Conservation (phyloP, 1,140 invertebrate genomes). For the Zaprionus tsacasi region DNA sequence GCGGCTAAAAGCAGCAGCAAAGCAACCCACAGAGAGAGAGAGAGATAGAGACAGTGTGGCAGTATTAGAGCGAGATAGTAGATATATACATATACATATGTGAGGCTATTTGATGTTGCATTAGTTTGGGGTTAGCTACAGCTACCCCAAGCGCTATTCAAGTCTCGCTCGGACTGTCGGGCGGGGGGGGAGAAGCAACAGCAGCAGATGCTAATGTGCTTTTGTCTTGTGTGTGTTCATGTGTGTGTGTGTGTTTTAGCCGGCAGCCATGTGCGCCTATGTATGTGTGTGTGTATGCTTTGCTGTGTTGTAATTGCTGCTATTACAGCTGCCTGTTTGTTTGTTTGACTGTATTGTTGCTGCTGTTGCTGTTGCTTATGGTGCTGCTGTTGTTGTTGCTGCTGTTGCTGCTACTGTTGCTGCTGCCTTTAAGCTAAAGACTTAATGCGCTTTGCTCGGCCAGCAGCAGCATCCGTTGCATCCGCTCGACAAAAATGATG, state of each 20-base stretch:
- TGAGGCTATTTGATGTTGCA: slow-evolving; percentile 46
- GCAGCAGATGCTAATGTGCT: slow-evolving; percentile 54
- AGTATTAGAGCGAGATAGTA: not conserved
- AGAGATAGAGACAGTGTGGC: not conserved
- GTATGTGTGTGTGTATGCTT: slow-evolving; percentile 26
- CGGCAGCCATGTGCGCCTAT: slow-evolving; percentile 1
- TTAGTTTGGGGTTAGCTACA: slow-evolving; percentile 46
- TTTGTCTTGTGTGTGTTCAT: slow-evolving; percentile 31
- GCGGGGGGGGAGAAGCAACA: not conserved
- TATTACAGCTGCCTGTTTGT: slow-evolving; percentile 55
- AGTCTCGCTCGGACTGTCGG: slow-evolving; percentile 9
- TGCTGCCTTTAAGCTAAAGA: slow-evolving; percentile 72
- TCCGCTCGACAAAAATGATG: slow-evolving; percentile 41
- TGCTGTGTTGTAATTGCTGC: slow-evolving; percentile 67
- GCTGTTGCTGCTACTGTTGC: slow-evolving; percentile 37
- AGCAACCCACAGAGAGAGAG: slow-evolving; percentile 8
- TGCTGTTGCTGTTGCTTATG: slow-evolving; percentile 34
- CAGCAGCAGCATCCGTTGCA: slow-evolving; percentile 21
- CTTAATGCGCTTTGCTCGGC: slow-evolving; percentile 68
- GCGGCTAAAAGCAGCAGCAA: slow-evolving; percentile 25
- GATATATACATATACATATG: slow-evolving; percentile 21
- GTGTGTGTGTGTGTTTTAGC: slow-evolving; percentile 24
- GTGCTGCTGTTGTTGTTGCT: slow-evolving; percentile 20
- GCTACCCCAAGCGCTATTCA: slow-evolving; percentile 5
- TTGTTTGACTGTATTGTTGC: slow-evolving; percentile 53